These are phyloP conservation scores for Protophormia terraenovae DNA, from an alignment of 2,888 invertebrate species.

Conservation along the genomic window DNA sequence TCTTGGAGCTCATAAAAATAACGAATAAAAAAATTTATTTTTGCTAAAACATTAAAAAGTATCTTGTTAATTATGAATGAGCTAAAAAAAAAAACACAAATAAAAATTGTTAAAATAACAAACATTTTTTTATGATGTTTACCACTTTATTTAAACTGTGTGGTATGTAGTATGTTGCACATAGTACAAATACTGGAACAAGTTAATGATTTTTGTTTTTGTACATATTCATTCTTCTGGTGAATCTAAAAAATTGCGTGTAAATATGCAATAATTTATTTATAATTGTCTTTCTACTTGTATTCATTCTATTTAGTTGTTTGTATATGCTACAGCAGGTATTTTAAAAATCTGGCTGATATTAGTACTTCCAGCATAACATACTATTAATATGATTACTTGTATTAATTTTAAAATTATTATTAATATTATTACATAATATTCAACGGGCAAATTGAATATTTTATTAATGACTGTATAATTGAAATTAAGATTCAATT, in stretches of 20 bases:
- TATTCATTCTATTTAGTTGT: constrained; percentile 7
- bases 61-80: constrained; percentile 59
- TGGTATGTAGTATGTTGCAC: background rate
- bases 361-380: constrained; percentile 27
- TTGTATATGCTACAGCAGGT: background rate
- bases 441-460: constrained; percentile 38
- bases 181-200: constrained; percentile 1
- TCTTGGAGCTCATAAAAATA: constrained; percentile 3
- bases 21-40: background rate
- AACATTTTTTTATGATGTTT: constrained; percentile 31
- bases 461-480: constrained; percentile 49
- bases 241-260: constrained; percentile 60
- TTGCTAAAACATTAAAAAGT: background rate
- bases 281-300: constrained; percentile 39
- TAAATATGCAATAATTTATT: constrained; percentile 64
- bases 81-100: constrained; percentile 15
- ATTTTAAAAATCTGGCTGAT: constrained; percentile 28
- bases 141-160: constrained; percentile 55
- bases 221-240: background rate
- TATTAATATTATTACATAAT: background rate
- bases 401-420: constrained; percentile 38
- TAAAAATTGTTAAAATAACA: constrained; percentile 32
- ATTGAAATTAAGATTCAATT: constrained; percentile 60
- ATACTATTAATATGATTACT: constrained; percentile 37
- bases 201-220: constrained; percentile 7